A percentile compares a stretch with the other conserved stretches of the same genome.
These are phyloP conservation scores for Meghimatium bilineatum DNA, from an alignment of 2,888 invertebrate species.

Conservation along the genomic window DNA sequence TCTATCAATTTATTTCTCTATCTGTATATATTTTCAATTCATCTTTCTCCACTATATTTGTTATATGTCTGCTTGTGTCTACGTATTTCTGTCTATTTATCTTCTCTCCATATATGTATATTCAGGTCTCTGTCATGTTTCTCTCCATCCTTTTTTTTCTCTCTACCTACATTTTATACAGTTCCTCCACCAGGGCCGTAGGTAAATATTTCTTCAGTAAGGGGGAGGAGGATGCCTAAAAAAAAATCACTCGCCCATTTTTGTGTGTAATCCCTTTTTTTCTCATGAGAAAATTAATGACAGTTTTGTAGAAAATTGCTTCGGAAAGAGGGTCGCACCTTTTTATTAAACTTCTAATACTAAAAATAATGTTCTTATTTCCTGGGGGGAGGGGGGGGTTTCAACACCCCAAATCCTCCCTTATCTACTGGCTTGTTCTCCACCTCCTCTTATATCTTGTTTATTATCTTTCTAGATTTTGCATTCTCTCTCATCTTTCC, in stretches of 20 bases:
- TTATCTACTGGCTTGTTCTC: neutral
- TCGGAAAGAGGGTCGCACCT: too few species aligned
- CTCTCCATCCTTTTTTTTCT: neutral
- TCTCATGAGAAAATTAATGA: too few species aligned
- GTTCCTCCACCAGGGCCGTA: too few species aligned
- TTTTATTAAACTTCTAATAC: neutral
- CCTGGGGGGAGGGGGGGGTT: too few species aligned
- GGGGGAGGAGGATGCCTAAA: too few species aligned
- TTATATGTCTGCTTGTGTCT: neutral
- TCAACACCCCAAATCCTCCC: too few species aligned
- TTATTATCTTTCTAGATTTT: neutral
- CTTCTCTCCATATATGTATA: neutral
- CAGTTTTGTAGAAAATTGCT: too few species aligned
- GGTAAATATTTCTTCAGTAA: too few species aligned
- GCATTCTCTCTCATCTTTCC: neutral
- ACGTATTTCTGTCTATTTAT: neutral
- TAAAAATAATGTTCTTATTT: too few species aligned
- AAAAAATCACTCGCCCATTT: too few species aligned
- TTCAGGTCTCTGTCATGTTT: neutral
- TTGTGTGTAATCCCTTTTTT: too few species aligned
- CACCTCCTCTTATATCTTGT: neutral
- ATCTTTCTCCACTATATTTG: too few species aligned
- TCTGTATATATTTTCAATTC: neutral
- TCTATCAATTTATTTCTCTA: neutral
- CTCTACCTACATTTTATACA: neutral